A percentile compares a stretch with the other conserved stretches of the same genome.
Conservation (phyloP, 37 sponge, comb jelly and placozoan species). For the Eunapius fragilis region DNA sequence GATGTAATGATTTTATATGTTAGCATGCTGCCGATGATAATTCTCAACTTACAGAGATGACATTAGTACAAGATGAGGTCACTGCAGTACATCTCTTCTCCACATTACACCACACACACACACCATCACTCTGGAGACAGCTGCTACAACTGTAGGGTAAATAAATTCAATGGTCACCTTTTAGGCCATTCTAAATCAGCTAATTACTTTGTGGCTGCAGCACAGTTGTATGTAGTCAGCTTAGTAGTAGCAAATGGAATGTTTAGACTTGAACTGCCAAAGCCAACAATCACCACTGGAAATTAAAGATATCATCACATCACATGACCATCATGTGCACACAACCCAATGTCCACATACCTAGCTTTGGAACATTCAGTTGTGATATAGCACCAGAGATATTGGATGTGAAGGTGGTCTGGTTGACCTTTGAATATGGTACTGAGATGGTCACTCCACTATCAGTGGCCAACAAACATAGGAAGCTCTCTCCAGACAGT, state of each 20-base stretch:
- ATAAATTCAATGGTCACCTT: background rate
- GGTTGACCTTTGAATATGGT: background rate
- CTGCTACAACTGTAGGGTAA: constrained; percentile 34
- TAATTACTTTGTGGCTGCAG: constrained; percentile 19
- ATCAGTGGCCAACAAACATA: constrained; percentile 4
- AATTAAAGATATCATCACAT: background rate
- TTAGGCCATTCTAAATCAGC: too few relatives aligned
- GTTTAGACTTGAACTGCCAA: constrained; percentile 20
- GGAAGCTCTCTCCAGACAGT: constrained; percentile 24
- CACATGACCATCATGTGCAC: background rate
- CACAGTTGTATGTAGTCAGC: constrained; percentile 35
- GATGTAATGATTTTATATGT: background rate
- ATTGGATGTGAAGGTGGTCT: background rate
- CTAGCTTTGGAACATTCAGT: background rate
- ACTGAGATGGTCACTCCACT: background rate
- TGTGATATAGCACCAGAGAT: background rate
- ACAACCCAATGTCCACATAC: background rate
- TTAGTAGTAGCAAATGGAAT: constrained; percentile 35
- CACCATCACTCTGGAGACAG: constrained; percentile 28
- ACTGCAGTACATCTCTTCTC: background rate
- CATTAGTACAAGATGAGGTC: background rate
- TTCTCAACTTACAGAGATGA: background rate
- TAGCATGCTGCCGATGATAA: background rate
- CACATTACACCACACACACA: constrained; percentile 48
- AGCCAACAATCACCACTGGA: constrained; percentile 31